Conservation (phyloP, 2,888 invertebrate genomes). For the Gymnosoma rotundatum region DNA sequence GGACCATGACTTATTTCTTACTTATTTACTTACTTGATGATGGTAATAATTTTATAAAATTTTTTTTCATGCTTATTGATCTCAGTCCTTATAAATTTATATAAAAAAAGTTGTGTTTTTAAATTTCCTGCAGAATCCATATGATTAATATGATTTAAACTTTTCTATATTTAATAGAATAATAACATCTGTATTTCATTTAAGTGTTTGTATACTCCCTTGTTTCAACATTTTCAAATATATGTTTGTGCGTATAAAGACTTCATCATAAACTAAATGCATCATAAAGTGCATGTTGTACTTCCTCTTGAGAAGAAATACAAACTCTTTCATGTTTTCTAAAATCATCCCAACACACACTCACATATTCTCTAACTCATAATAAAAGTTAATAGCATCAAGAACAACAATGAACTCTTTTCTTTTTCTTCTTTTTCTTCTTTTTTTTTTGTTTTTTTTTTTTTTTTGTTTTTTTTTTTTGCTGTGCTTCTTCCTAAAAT, state of each 20-base stretch:
- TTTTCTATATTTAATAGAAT: neutral
- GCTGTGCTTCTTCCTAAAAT: neutral
- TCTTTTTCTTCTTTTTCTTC: neutral
- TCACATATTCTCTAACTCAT: neutral
- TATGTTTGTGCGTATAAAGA: slow-evolving; percentile 7
- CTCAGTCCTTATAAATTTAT: no score
- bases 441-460: neutral
- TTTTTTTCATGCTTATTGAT: no score
- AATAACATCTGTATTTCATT: neutral
- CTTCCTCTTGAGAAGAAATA: neutral
- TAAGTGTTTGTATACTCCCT: neutral
- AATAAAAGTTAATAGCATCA: slow-evolving; percentile 4
- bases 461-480: neutral
- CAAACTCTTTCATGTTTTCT: neutral
- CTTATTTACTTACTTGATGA: no score
- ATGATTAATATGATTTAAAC: slow-evolving; percentile 18
- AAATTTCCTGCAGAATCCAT: neutral
- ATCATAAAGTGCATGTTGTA: slow-evolving; percentile 51
- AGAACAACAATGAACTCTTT: slow-evolving; percentile 16
- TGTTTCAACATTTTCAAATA: neutral
- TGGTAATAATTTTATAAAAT: no score
- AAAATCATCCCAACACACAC: neutral
- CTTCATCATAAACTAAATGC: slow-evolving; percentile 54
- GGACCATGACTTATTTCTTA: no score
- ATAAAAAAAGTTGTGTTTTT: no score